Percentiles rank a stretch among this genome's conserved stretches.
Evolutionary conservation across 2,113 vertebrate species (phyloP).

Genomic region (Callorhinus ursinus): DNA sequence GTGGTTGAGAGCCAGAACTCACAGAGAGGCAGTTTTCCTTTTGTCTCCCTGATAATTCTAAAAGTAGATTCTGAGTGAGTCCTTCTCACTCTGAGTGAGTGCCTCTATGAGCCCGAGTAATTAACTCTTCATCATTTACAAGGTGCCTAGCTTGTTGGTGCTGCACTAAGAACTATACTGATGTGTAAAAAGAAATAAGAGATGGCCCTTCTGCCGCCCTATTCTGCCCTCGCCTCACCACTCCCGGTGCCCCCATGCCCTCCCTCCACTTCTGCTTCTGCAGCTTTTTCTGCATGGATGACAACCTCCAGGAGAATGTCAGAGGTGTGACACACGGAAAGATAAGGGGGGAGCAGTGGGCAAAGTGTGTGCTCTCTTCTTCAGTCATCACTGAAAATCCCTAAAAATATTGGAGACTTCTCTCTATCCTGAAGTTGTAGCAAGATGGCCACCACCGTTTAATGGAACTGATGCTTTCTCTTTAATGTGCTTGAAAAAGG

Average conservation of each 20-base stretch:
- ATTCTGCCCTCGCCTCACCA: not conserved
- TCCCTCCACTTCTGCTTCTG: not conserved
- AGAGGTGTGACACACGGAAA: not conserved
- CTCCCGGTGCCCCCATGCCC: not conserved
- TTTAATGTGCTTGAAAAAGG: not conserved
- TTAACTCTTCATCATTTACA: not conserved
- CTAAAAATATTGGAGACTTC: not conserved
- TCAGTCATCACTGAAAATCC: not conserved
- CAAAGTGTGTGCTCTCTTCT: not conserved
- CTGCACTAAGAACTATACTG: not conserved
- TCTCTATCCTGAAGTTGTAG: not conserved
- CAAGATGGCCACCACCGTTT: not conserved
- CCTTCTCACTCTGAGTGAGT: not conserved
- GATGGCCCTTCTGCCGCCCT: too few relatives aligned
- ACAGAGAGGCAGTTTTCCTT: not conserved
- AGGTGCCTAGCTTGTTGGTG: not conserved
- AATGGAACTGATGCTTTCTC: not conserved
- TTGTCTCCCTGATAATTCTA: conserved; percentile 12
- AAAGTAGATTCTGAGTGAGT: conserved; percentile 6
- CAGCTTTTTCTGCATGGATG: not conserved
- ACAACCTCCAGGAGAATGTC: not conserved
- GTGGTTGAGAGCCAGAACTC: not conserved
- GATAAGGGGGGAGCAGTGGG: not conserved
- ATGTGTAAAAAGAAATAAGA: not conserved
- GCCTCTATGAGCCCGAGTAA: not conserved